Evolutionary conservation across 2,888 invertebrate genomes (phyloP).

Genomic region (Hoplodrina blanda): DNA sequence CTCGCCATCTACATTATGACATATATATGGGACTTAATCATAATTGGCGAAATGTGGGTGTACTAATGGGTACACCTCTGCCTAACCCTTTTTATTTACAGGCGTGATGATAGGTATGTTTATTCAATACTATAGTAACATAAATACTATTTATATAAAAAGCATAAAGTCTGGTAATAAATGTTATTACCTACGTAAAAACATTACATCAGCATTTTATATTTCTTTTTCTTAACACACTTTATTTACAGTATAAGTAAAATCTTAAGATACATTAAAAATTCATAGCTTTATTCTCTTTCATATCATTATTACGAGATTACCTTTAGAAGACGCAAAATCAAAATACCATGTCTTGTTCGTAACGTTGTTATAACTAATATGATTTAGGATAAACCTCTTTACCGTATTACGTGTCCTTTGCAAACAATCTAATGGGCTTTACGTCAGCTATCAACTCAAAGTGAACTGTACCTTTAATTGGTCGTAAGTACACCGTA

Average conservation of each 20-base stretch:
- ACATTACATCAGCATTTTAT: not conserved
- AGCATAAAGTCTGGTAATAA: not conserved
- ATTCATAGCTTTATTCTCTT: constrained; percentile 3
- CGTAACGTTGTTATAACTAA: constrained; percentile 45
- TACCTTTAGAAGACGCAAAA: constrained; percentile 26
- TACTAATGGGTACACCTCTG: too few relatives aligned
- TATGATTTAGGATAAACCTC: constrained; percentile 52
- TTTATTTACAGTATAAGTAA: not conserved
- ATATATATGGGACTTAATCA: too few relatives aligned
- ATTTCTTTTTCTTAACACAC: not conserved
- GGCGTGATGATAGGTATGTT: too few relatives aligned
- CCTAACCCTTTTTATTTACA: too few relatives aligned
- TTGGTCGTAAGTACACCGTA: constrained; percentile 9
- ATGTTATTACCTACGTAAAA: not conserved
- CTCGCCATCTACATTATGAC: too few relatives aligned
- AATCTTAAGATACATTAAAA: constrained; percentile 21
- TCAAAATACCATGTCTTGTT: constrained; percentile 20
- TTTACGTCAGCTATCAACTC: constrained; percentile 36
- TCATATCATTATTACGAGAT: constrained; percentile 34
- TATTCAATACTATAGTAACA: too few relatives aligned
- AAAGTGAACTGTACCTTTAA: constrained; percentile 28
- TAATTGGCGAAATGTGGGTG: too few relatives aligned
- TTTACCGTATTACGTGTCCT: constrained; percentile 43
- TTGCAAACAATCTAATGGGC: constrained; percentile 49
- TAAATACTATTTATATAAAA: too few relatives aligned